Percentiles rank a stretch among this genome's conserved stretches.
Conservation (phyloP, 2,797 vertebrate species). For the Aeoliscus strigatus region DNA sequence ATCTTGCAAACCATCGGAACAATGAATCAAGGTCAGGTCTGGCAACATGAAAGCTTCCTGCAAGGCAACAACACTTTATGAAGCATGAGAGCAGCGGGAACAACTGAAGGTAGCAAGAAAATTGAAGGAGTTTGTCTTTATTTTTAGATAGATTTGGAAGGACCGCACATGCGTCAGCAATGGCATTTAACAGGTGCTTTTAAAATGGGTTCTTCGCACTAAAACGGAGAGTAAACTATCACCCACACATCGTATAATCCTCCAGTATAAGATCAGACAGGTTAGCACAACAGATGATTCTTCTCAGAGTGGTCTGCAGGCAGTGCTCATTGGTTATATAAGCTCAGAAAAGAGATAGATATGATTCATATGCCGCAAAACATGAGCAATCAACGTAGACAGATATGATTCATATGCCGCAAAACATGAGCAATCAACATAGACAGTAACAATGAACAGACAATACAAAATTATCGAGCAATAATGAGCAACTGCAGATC, state of each 20-base stretch:
- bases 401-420: slow-evolving; percentile 51
- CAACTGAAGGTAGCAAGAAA: slow-evolving; percentile 21
- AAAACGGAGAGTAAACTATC: slow-evolving; percentile 13
- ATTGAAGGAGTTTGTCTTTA: slow-evolving; percentile 27
- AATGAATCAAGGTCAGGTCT: slow-evolving; percentile 36
- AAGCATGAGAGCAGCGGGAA: slow-evolving; percentile 25
- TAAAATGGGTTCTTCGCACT: not conserved
- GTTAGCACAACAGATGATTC: slow-evolving; percentile 47
- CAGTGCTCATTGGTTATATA: slow-evolving; percentile 52
- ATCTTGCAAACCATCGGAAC: slow-evolving; percentile 34
- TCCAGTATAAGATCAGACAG: slow-evolving; percentile 26
- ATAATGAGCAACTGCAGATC: too few relatives aligned
- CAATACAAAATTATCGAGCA: not conserved
- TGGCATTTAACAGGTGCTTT: slow-evolving; percentile 12
- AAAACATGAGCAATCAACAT: slow-evolving; percentile 27
- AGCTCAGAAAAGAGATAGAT: slow-evolving; percentile 42
- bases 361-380: slow-evolving; percentile 52
- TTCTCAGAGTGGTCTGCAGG: slow-evolving; percentile 36
- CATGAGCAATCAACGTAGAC: too few relatives aligned
- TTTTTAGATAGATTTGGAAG: slow-evolving; percentile 30
- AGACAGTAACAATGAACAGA: slow-evolving; percentile 28
- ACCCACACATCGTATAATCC: slow-evolving; percentile 17
- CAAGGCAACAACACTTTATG: slow-evolving; percentile 35
- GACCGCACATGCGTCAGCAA: too few relatives aligned
- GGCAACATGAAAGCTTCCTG: slow-evolving; percentile 36